Conservation (phyloP, 30 jellyfish, hydroid and myxozoan species). For the Aurelia sp. region DNA sequence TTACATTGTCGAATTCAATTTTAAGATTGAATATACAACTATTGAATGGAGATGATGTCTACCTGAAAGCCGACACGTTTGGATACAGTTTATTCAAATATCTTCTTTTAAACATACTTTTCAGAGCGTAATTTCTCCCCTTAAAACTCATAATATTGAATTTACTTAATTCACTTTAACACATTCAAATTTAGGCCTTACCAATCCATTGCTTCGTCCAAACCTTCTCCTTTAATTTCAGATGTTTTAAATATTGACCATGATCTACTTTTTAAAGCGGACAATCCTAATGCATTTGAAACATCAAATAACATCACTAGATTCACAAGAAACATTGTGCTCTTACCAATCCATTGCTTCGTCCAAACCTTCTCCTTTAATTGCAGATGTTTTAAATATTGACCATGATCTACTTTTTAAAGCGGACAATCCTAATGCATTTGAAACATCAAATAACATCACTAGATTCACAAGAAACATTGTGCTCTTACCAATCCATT, state of each 20-base stretch:
- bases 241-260: slow-evolving; percentile 99
- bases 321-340: too few species aligned
- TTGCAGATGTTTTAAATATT: slow-evolving; percentile 95
- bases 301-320: too few species aligned
- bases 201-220: slow-evolving; percentile 99
- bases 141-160: too few species aligned
- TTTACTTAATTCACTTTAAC: background rate
- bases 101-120: too few species aligned
- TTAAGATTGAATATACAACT: too few species aligned
- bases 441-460: too few species aligned
- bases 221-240: slow-evolving; percentile 98
- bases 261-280: slow-evolving; percentile 95
- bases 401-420: slow-evolving; percentile 98
- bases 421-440: slow-evolving; percentile 95
- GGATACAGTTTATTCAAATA: too few species aligned
- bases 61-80: too few species aligned
- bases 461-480: too few species aligned
- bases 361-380: slow-evolving; percentile 97
- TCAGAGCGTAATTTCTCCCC: too few species aligned
- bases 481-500: slow-evolving; percentile 99
- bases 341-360: slow-evolving; percentile 99
- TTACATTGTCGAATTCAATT: too few species aligned
- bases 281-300: slow-evolving; percentile 94
- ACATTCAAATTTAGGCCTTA: slow-evolving; percentile 10
- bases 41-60: too few species aligned